Evolutionary conservation across 2,113 vertebrate genomes (phyloP).

Genomic region (Hippocampus guttulatus): DNA sequence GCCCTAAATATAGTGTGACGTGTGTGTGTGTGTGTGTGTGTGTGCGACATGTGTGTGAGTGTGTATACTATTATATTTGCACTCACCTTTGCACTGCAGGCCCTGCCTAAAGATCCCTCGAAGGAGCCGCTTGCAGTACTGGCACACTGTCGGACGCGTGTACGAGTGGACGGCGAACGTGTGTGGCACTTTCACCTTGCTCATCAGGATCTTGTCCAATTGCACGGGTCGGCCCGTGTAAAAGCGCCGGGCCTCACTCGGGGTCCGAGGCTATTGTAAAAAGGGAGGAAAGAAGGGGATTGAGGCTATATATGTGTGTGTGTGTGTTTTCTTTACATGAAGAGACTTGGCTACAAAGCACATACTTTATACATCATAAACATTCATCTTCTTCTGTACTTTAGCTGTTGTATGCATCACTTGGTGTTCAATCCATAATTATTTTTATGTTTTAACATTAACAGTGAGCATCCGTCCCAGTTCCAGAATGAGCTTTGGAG

Average conservation of each 20-base stretch:
- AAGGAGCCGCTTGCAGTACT: conserved; percentile 87
- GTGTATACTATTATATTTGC: not conserved
- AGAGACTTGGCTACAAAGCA: too few species aligned
- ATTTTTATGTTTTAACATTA: too few species aligned
- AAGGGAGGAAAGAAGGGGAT: not conserved
- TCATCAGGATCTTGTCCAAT: conserved; percentile 84
- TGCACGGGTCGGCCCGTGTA: conserved; percentile 85
- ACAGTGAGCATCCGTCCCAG: too few species aligned
- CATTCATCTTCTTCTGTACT: too few species aligned
- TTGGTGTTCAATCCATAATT: too few species aligned
- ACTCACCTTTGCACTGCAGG: conserved; percentile 86
- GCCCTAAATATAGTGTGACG: not conserved
- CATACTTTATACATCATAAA: too few species aligned
- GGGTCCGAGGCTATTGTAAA: conserved; percentile 58
- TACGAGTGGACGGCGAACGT: conserved; percentile 88
- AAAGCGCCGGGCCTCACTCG: conserved; percentile 78
- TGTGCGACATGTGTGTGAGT: too few species aligned
- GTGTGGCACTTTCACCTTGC: conserved; percentile 88
- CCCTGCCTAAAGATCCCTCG: conserved; percentile 86
- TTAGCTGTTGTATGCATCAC: too few species aligned
- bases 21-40: not conserved
- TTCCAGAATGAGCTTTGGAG: too few species aligned
- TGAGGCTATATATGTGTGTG: not conserved
- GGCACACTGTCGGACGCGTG: conserved; percentile 85
- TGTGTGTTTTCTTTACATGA: too few species aligned